Base-by-base conservation (phyloP, 2,797 vertebrate genomes). In the Lagodon rhomboides region DNA sequence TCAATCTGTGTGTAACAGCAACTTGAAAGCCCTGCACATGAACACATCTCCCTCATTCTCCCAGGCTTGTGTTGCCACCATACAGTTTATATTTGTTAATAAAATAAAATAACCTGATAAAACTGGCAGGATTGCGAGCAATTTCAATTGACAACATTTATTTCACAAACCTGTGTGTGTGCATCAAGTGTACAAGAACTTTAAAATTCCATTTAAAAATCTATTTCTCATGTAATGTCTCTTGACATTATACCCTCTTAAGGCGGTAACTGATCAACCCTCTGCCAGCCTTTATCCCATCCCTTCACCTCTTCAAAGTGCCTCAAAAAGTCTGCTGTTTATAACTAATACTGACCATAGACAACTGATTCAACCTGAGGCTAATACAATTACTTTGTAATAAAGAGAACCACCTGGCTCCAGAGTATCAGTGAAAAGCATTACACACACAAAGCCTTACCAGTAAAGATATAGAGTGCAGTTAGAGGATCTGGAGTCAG, bases 381-480 rank as follows among this genome's bases (percentile, higher is more conserved):
- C 56, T 11, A 20, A 80, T 55, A 12, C 43, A 62, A 23, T 12
- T 20, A 27, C 20, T 27, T 47, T 18, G 15, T 11, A 47, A 47
- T 7, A 50, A 20, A 20, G 7, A 25, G 27, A 59, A 44, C 0
- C 12, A 38, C n/a, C 17, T 51, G 7, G 6, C 3, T 61, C 5
- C n/a, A 22, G 34, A 54, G 11, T 7, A 72, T 60, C 8, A 41
- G 13, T 41, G 16, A 58, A 59, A 27, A 23, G 10, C 46, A 59
- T 25, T 12, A 22, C 6, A 50, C 1, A 16, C 12, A 20, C 4
- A 25, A 54, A 22, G 25, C 3, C 66, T 63, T 85, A 87, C 98
- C 98, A 12, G 44, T 77, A 85, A 99, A 99, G 91, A 96, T 79
- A 84, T 96, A 98, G n/a, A 92, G 88, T 18, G 70, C 78, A 0